A percentile compares a stretch with the other conserved stretches of the same genome.
Conservation (phyloP, 2,113 vertebrate genomes). For the Platycercus adscitus region DNA sequence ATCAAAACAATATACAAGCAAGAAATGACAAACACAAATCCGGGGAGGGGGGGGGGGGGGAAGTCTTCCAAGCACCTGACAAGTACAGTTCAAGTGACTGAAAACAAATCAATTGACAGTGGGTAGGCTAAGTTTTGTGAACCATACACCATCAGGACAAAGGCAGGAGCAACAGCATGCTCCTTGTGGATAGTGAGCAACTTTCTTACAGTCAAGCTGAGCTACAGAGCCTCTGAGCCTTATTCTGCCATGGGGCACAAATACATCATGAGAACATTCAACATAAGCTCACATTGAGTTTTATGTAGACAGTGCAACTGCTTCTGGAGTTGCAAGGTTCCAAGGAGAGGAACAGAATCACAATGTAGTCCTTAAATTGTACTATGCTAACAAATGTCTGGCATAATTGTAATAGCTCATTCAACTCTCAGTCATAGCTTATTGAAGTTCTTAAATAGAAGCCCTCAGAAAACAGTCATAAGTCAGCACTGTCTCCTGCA, state of each 20-base stretch:
- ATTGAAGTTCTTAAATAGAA: background rate
- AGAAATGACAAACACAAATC: background rate
- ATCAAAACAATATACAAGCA: background rate
- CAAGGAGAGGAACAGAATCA: background rate
- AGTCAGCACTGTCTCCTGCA: background rate
- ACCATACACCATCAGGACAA: background rate
- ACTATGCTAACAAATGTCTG: background rate
- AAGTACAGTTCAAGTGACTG: background rate
- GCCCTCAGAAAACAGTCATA: background rate
- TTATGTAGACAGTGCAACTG: background rate
- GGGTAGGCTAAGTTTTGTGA: background rate
- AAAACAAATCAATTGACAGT: background rate
- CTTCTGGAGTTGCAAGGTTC: background rate
- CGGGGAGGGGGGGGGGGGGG: too few relatives aligned
- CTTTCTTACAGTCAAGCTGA: rapidly evolving
- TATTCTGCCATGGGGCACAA: background rate
- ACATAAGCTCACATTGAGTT: background rate
- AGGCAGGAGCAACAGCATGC: background rate
- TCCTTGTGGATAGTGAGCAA: rapidly evolving
- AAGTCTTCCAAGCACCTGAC: background rate
- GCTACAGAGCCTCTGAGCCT: background rate
- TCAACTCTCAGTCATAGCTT: background rate
- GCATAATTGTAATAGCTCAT: background rate
- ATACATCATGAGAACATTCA: background rate
- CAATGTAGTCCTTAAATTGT: background rate